Conservation (phyloP, 1,140 invertebrate genomes). For the Bicyclus anynana region DNA sequence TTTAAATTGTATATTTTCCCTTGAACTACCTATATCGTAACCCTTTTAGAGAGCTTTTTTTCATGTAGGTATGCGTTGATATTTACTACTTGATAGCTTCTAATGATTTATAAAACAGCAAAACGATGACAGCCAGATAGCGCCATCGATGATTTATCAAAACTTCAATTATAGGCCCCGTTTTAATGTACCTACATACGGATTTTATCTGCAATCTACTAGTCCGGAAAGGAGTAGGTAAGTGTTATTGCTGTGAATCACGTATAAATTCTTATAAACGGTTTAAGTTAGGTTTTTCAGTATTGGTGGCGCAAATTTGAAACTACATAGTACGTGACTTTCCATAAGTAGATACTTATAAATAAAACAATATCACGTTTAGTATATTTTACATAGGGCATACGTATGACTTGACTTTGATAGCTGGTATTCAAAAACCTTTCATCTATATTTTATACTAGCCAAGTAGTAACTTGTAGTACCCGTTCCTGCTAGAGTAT, state of each 20-base stretch:
- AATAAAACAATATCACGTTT: too few relatives aligned
- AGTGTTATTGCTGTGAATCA: slow-evolving; percentile 57
- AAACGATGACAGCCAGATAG: slow-evolving; percentile 23
- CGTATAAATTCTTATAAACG: slow-evolving; percentile 28
- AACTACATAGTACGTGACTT: neutral
- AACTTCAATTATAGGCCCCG: slow-evolving; percentile 56
- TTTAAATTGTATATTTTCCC: too few relatives aligned
- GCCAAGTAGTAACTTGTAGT: too few relatives aligned
- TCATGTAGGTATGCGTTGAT: neutral
- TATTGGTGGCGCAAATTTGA: neutral
- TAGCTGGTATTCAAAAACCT: too few relatives aligned
- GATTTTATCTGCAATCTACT: slow-evolving; percentile 55
- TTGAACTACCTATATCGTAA: too few relatives aligned
- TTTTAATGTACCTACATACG: slow-evolving; percentile 57
- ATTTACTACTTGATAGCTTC: slow-evolving; percentile 8
- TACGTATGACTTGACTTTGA: too few relatives aligned
- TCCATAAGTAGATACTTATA: neutral
- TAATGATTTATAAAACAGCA: slow-evolving; percentile 14
- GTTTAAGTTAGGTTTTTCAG: neutral
- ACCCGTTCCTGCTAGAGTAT: too few relatives aligned
- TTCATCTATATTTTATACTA: too few relatives aligned
- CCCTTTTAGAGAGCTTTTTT: too few relatives aligned
- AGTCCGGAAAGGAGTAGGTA: slow-evolving; percentile 41
- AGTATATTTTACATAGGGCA: too few relatives aligned
- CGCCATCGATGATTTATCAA: slow-evolving; percentile 51